Evolutionary conservation across 2,113 vertebrate species (phyloP), one percentile per base, ranked within the genome.

Genomic region (Micromys minutus): DNA sequence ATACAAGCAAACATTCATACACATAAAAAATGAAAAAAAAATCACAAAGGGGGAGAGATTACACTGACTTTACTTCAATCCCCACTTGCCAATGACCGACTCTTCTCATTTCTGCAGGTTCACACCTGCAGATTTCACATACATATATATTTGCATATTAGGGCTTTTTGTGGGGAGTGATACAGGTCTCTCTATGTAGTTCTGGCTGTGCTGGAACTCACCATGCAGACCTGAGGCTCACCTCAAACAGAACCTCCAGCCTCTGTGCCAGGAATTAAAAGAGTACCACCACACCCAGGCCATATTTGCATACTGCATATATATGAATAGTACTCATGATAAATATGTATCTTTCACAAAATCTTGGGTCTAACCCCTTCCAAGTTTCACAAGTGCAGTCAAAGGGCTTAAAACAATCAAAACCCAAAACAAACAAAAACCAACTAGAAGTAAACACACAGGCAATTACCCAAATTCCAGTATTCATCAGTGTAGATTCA

Each of bases 351-450:
- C 75, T 75, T 90, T 93, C 77, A 96, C 67, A 89, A 95, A 94
- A 89, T 88, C 74, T 89, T 91, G 74, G 65, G 36, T 90, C 84
- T 65, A 89, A 67, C 22, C 5, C 45, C 71, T 92, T 76, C 79
- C 55, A 94, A 96, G 36, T 91, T 72, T 85, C 91, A 92, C 69
- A 93, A 95, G 39, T 85, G 69, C n/a, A 59, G 55, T 26, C 55
- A 91, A 89, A 86, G 21, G 57, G 63, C 36, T 69, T 34, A 89
- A 91, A 24, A 42, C 93, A 59, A 57, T 85, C n/a, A 15, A 34
- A 85, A 13, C 21, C 47, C 16, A 47, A 85, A 63, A 45, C 21
- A 47, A 65, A 67, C 39, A 47, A 85, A 42, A 42, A 81, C 1
- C 81, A 92, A 90, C 55, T 52, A 67, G 57, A 86, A 52, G 47